These are phyloP conservation scores for Ictidomys tridecemlineatus DNA, from an alignment of 2,113 vertebrate genomes.

Conservation along the genomic window DNA sequence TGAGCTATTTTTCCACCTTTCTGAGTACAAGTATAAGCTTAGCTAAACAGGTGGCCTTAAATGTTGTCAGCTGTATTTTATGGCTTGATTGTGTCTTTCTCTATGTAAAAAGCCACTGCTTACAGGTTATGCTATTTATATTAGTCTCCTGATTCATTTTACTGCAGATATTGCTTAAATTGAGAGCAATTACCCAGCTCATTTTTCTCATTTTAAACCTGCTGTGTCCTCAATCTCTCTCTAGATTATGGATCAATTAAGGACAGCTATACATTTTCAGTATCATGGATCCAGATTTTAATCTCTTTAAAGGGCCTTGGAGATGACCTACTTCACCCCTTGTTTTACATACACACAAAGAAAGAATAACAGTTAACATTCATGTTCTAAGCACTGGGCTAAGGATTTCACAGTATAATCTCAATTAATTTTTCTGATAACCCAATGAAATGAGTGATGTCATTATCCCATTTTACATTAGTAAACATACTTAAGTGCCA, in stretches of 20 bases:
- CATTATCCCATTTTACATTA: constrained; percentile 5
- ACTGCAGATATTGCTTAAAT: constrained; percentile 53
- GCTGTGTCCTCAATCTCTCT: constrained; percentile 61
- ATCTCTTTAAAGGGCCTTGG: neutral
- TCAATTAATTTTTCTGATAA: neutral
- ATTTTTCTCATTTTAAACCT: constrained; percentile 71
- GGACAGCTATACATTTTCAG: constrained; percentile 52
- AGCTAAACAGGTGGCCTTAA: constrained; percentile 65
- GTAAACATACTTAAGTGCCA: neutral
- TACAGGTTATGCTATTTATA: constrained; percentile 67
- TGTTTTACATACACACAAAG: constrained; percentile 38
- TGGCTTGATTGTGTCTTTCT: constrained; percentile 52
- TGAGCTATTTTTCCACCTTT: constrained; percentile 56
- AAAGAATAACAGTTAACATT: constrained; percentile 22
- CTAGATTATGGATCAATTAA: constrained; percentile 54
- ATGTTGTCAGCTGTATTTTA: constrained; percentile 62
- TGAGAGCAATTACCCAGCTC: constrained; percentile 69
- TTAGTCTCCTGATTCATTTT: constrained; percentile 62
- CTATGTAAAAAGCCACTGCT: constrained; percentile 36
- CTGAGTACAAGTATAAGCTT: neutral
- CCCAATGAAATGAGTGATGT: neutral
- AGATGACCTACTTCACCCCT: neutral
- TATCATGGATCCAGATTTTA: neutral
- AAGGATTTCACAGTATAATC: constrained; percentile 4
- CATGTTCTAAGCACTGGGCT: neutral